phyloP scores from a whole-genome alignment of 2,113 vertebrate genomes.

The Glaucomys volans region DNA sequence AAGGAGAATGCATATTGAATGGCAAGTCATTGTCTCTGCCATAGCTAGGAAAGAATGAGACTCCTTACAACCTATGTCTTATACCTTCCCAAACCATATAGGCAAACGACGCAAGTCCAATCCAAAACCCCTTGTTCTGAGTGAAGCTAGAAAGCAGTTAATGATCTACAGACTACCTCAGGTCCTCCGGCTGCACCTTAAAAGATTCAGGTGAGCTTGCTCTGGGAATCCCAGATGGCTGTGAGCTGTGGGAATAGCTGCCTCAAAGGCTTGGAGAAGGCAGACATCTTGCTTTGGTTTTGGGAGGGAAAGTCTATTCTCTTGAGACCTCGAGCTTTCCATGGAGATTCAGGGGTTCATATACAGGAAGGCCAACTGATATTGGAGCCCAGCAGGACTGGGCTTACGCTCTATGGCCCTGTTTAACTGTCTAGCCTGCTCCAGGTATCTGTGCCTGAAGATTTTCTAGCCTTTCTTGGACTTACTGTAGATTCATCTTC shows the following conservation, averaged over 20 bases:
- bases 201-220: constrained; percentile 95
- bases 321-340: neutral
- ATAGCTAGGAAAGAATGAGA: neutral
- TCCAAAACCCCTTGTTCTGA: constrained; percentile 96
- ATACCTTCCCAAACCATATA: constrained; percentile 80
- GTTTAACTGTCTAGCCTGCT: neutral
- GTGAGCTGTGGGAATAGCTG: neutral
- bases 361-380: neutral
- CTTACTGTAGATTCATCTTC: neutral
- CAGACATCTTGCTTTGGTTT: neutral
- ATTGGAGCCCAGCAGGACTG: neutral
- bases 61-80: constrained; percentile 60
- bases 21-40: constrained; percentile 40
- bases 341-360: neutral
- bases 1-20: neutral
- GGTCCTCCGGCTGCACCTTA: constrained; percentile 99
- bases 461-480: neutral
- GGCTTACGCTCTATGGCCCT: neutral
- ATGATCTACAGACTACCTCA: constrained; percentile 99
- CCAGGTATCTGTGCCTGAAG: neutral
- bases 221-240: neutral
- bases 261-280: neutral
- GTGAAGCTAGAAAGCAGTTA: constrained; percentile 98
- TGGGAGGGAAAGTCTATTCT: neutral
- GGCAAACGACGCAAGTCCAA: constrained; percentile 96